Evolutionary conservation across 2,888 invertebrate species (phyloP), one percentile per base, ranked within the genome.

Genomic region (Drosophila diplacantha): DNA sequence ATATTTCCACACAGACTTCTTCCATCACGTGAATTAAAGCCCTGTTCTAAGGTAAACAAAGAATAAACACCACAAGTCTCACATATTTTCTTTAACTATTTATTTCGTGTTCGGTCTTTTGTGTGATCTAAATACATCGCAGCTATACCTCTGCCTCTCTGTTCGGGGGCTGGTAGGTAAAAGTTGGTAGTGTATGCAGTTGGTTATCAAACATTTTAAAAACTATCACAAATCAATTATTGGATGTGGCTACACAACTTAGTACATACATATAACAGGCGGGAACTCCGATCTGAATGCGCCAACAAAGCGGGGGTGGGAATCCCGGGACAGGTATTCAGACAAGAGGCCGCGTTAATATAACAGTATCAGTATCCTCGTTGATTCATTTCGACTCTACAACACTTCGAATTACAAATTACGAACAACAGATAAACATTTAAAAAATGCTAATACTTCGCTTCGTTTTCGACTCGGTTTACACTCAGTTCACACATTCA

Each of bases 191-290:
- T 60, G 60, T 47, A 53, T 65, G 64, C 58, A 57, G 46, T 66
- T 68, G 71, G 60, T 53, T 78, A 69, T 73, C 53, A 71, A 54
- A 58, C 71, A 56, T 68, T 63, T 78, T 81, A 70, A 72, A 83
- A 81, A 83, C 81, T 81, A 81, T 81, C 81, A 81, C 81, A 81
- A 81, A 81, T 83, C 63, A 81, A 79, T 81, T 83, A 83, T 83
- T 81, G 72, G 72, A 70, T 81, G 69, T 81, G 76, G 69, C 73
- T 82, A 82, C 74, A 80, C 69, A 80, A 77, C 71, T 74, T 69
- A 76, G 65, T 72, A 75, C 65, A 66, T 60, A 60, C 44, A 41
- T 51, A 51, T 56, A 67, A 64, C 56, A 63, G 26, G 41, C 51
- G 51, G 38, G 50, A 44, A 12, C 50, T 31, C 35, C 20, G 38